Base-by-base conservation (phyloP, 2,113 vertebrate species). In the Hemicordylus capensis region DNA sequence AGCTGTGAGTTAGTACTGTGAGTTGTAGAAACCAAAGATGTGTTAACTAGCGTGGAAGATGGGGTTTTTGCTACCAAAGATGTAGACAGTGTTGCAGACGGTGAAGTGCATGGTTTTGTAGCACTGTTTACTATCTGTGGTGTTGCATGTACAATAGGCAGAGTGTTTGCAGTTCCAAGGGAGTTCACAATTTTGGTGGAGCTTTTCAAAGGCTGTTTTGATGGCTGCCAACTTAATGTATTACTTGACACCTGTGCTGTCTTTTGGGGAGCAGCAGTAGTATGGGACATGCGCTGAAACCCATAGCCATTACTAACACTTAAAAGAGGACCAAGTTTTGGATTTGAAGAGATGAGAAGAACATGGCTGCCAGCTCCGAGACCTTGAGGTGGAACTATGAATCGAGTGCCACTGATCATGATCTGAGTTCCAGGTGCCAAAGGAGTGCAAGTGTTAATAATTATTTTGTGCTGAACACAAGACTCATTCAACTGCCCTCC, bases 391-490 rank as follows among this genome's bases (percentile, higher is more conserved):
- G 99, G 98, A 91, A 99, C 98, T 92, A 98, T 95, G 95, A 99
- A 98, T 74, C 96, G 89, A 80, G 97, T 95, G 92, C 97, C 98
- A 88, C 98, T 99, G 90, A 99, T 97, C 90, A 99, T 94, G 80
- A 99, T 98, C 85, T 99, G 98, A 85, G 98, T 99, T 86, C 98
- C 99, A 90, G 98, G 98, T 88, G 97, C 96, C 84, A 99, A 97
- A 82, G 97, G 97, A 6, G 97, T 95, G 87, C 95, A 97, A 3
- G 97, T 99, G 89, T 98, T 99, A 91, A 99, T 98, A 70, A 99
- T 96, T 93, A 99, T 97, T 91, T 97, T 98, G 94, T 99, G 98
- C 76, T 98, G 97, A 91, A 97, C 78, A 70, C 94, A 96, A 89
- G 96, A 74, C 78, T 97, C 97, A 89, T 73, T 95, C 63, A 95